Evolutionary conservation across 2,113 vertebrate species (phyloP).

Genomic region (Microcebus lehilahytsara): DNA sequence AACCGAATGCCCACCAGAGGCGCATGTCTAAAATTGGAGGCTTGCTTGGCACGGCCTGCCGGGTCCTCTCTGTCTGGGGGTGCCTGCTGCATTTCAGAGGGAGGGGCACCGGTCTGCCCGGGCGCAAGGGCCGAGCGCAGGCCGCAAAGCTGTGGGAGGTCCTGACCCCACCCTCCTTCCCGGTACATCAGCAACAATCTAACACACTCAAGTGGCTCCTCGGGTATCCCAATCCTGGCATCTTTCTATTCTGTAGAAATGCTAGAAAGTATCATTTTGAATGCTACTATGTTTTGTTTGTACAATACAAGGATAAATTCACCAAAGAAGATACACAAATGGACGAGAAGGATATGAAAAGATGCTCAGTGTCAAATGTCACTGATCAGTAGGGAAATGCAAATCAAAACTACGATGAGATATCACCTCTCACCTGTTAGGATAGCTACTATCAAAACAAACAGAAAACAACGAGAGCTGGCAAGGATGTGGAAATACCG

Average conservation of each 20-base stretch:
- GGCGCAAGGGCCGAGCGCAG: neutral
- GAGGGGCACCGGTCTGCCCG: neutral
- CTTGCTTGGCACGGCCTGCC: too few species aligned
- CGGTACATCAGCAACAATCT: rapidly evolving
- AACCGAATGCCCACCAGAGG: too few species aligned
- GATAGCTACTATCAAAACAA: neutral
- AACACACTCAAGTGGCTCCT: neutral
- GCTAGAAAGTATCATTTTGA: neutral
- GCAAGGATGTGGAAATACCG: rapidly evolving
- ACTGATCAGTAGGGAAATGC: neutral
- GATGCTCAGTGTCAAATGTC: rapidly evolving
- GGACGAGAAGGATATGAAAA: neutral
- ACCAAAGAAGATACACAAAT: neutral
- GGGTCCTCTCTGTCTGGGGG: too few species aligned
- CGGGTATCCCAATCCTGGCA: neutral
- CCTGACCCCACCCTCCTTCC: neutral
- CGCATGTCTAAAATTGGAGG: too few species aligned
- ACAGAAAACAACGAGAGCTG: rapidly evolving
- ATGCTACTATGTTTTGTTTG: neutral
- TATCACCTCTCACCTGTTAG: neutral
- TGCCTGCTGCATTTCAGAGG: too few species aligned
- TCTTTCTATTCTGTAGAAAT: neutral
- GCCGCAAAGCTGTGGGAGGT: neutral
- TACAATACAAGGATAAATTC: neutral
- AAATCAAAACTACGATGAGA: rapidly evolving